Conservation (phyloP, 1,140 invertebrate species). For the Musca domestica region DNA sequence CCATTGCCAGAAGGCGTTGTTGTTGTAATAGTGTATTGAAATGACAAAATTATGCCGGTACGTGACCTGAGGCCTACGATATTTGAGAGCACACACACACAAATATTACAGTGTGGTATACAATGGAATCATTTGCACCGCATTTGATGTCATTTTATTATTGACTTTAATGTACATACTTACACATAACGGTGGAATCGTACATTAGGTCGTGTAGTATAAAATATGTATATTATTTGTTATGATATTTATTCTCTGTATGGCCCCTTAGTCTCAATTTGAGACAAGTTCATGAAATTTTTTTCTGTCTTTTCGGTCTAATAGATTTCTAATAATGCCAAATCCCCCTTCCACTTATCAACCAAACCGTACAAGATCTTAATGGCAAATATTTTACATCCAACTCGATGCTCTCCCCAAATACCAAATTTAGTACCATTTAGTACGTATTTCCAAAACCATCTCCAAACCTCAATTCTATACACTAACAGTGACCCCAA, state of each 20-base stretch:
- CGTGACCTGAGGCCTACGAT: neutral
- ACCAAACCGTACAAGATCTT: too few species aligned
- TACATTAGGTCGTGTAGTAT: neutral
- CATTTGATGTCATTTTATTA: too few species aligned
- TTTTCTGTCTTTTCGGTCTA: neutral
- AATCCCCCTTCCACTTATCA: neutral
- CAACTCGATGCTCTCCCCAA: too few species aligned
- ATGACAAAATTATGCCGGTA: slow-evolving; percentile 3
- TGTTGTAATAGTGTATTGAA: slow-evolving; percentile 4
- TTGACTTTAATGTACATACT: neutral
- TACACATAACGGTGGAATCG: neutral
- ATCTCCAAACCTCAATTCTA: too few species aligned
- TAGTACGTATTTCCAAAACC: too few species aligned
- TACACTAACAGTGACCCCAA: too few species aligned
- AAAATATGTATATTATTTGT: neutral
- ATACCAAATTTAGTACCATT: too few species aligned
- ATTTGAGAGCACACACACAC: neutral
- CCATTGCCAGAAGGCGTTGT: too few species aligned
- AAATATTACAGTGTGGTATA: neutral
- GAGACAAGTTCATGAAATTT: neutral
- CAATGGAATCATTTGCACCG: too few species aligned
- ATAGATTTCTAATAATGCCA: neutral
- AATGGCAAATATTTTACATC: too few species aligned
- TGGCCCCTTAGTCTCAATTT: neutral
- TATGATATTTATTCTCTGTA: neutral